Evolutionary conservation across 2,797 vertebrate genomes (phyloP).

Genomic region (Chiroxiphia lanceolata): DNA sequence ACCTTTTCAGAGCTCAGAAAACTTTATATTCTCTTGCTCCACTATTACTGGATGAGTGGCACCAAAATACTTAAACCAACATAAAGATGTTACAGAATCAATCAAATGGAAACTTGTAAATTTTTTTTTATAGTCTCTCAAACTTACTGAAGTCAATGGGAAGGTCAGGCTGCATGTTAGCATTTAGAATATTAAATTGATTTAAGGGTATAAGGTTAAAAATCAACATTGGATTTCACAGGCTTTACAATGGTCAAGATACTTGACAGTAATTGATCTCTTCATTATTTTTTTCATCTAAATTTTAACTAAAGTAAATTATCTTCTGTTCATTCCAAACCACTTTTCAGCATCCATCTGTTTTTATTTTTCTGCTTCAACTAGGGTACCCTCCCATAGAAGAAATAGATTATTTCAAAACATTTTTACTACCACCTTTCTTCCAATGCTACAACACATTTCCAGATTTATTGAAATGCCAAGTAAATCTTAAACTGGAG

Average conservation of each 20-base stretch:
- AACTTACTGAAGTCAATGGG: background rate
- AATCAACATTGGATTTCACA: background rate
- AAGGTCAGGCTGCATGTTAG: background rate
- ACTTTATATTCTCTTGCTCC: background rate
- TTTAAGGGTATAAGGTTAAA: conserved; percentile 1
- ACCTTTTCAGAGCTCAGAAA: background rate
- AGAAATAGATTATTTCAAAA: background rate
- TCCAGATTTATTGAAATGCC: conserved; percentile 16
- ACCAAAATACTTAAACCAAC: background rate
- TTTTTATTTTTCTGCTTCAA: background rate
- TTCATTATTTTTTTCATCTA: background rate
- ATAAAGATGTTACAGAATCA: conserved; percentile 3
- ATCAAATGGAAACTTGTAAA: background rate
- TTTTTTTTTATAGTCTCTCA: background rate
- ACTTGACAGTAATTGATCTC: background rate
- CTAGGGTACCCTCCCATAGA: background rate
- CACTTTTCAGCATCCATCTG: background rate
- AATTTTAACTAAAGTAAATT: background rate
- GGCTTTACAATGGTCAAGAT: background rate
- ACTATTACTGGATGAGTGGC: background rate
- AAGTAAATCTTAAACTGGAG: conserved; percentile 15
- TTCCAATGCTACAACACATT: background rate
- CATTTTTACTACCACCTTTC: background rate
- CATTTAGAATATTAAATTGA: conserved; percentile 16
- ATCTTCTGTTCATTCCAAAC: background rate